Conservation (phyloP, 2,797 vertebrate genomes). For the Echiichthys vipera region DNA sequence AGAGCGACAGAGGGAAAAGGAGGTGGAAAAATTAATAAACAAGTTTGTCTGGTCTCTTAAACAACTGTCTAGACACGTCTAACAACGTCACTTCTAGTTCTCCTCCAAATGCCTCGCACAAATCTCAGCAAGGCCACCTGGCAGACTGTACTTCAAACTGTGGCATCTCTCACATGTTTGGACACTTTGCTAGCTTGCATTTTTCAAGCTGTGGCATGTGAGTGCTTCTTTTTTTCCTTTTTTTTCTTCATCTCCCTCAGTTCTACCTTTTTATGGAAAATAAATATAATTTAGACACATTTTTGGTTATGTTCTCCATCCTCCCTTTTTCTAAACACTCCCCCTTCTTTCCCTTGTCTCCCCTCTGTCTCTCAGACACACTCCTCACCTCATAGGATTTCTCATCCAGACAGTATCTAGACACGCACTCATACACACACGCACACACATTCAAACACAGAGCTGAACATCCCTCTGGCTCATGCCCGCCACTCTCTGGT, state of each 20-base stretch:
- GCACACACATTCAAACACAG: background rate
- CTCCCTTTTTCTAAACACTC: conserved; percentile 22
- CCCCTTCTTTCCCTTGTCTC: background rate
- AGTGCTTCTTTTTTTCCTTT: conserved; percentile 17
- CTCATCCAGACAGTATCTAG: conserved; percentile 69
- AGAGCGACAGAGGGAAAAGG: conserved; percentile 39
- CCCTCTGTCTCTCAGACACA: conserved; percentile 39
- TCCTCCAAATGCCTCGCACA: conserved; percentile 28
- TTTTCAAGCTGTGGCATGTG: conserved; percentile 67
- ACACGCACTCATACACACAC: conserved; percentile 24
- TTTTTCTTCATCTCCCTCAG: conserved; percentile 9
- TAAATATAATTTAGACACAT: conserved; percentile 41
- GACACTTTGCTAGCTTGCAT: conserved; percentile 52
- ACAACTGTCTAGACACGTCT: conserved; percentile 77
- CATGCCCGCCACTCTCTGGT: conserved; percentile 66
- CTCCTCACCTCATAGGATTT: conserved; percentile 47
- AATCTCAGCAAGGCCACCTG: conserved; percentile 36
- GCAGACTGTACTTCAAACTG: conserved; percentile 41
- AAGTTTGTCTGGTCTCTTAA: conserved; percentile 70
- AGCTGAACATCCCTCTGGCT: conserved; percentile 1
- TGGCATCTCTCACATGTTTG: conserved; percentile 60
- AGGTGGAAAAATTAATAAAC: conserved; percentile 62
- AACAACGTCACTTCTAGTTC: conserved; percentile 34
- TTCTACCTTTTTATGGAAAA: conserved; percentile 54
- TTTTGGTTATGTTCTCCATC: conserved; percentile 56